phyloP scores from a whole-genome alignment of 2,888 invertebrate genomes.

The Andrena haemorrhoa region DNA sequence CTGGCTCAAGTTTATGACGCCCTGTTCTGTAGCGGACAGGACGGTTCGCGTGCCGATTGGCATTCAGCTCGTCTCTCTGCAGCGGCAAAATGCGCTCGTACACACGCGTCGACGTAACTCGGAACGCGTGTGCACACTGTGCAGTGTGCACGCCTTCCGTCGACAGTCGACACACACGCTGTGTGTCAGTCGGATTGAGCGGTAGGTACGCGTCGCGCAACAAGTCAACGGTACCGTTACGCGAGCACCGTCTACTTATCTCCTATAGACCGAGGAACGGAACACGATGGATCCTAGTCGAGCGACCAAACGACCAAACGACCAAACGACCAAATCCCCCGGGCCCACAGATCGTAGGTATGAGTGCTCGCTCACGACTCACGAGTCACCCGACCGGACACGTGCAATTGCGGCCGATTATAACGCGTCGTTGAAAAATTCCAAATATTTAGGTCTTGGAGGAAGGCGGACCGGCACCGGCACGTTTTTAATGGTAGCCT shows the following conservation, averaged over 20 bases:
- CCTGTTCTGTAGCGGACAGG: slow-evolving; percentile 15
- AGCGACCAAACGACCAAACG: not conserved
- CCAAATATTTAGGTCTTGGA: slow-evolving; percentile 51
- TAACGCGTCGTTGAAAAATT: slow-evolving; percentile 34
- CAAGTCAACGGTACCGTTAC: slow-evolving; percentile 74
- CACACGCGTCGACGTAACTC: slow-evolving; percentile 60
- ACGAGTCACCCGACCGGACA: slow-evolving; percentile 10
- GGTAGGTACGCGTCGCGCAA: slow-evolving; percentile 51
- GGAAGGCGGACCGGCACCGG: slow-evolving; percentile 34
- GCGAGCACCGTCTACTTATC: slow-evolving; percentile 72
- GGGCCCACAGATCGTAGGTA: too few species aligned
- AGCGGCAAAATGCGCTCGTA: slow-evolving; percentile 37
- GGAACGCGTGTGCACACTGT: slow-evolving; percentile 11
- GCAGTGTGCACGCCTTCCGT: slow-evolving; percentile 1
- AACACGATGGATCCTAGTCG: slow-evolving; percentile 66
- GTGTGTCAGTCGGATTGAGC: slow-evolving; percentile 38
- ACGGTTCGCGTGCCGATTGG: slow-evolving; percentile 55
- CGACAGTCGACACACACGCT: not conserved
- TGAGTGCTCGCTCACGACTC: not conserved
- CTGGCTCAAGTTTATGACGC: slow-evolving; percentile 3
- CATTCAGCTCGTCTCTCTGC: slow-evolving; percentile 47
- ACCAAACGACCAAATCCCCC: not conserved
- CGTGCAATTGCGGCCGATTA: slow-evolving; percentile 32
- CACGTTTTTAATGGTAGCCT: slow-evolving; percentile 44
- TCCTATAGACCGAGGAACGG: slow-evolving; percentile 75